Evolutionary conservation across 1,140 invertebrate genomes (phyloP), one percentile per base, ranked within the genome.

Genomic region (Hestina assimilis): DNA sequence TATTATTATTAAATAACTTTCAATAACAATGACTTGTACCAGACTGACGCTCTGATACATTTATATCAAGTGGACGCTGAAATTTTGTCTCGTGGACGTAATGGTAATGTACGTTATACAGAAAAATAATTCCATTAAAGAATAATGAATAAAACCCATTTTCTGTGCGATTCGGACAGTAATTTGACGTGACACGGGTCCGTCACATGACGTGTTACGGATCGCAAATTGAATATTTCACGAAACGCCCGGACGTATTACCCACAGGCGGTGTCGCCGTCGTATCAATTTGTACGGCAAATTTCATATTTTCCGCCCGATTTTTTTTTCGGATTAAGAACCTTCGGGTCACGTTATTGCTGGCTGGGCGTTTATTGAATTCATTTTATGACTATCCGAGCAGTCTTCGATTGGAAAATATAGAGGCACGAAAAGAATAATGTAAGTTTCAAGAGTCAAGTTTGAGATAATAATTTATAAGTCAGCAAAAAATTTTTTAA

Each of bases 211-310:
- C 57, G 60, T 53, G 20, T 29, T 35, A 55, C 28, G 40, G 41
- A 17, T 29, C 41, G 24, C 55, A 64, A 71, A 71, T 71, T 71
- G 68, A 67, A 71, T 71, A 64, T 66, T 48, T 57, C 35, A 51
- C 63, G 51, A 51, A 56, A 58, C 47, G 63, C 59, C 64, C 42
- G 17, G 38, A 48, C 52, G 54, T 40, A 64, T 64, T 67, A 64
- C 58, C 58, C 29, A 41, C 65, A 47, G 53, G 46, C 53, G 41
- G 64, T 54, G 63, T 59, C 52, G 56, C 65, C 50, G 47, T 69
- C 66, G 28, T 23, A 66, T 67, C 68, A 67, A 67, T 67, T 71
- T 64, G 46, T 62, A 15, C 61, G 41, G 29, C 56, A 59, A 71
- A 71, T 71, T 67, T 67, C 64, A 67, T 64, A 69, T 69, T 61